phyloP scores from a whole-genome alignment of 2,888 invertebrate species.

The Oligia strigilis region DNA sequence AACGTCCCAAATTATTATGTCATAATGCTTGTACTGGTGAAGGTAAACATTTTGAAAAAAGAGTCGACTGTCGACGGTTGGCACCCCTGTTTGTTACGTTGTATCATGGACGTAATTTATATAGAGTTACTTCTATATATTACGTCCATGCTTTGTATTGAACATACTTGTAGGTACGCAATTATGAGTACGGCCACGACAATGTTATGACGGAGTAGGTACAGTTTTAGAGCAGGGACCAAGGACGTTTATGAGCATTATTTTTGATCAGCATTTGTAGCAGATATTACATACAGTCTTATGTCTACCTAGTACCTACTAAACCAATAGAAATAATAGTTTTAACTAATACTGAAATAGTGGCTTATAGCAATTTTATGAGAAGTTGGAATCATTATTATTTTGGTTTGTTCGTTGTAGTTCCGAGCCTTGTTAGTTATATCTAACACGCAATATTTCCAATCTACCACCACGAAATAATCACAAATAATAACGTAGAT shows the following conservation, averaged over 20 bases:
- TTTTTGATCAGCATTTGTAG: conserved; percentile 16
- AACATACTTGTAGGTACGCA: conserved; percentile 42
- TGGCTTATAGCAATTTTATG: neutral
- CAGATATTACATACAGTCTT: neutral
- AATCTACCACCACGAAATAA: conserved; percentile 32
- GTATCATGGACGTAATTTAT: neutral
- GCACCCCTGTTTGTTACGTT: conserved; percentile 35
- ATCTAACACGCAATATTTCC: conserved; percentile 17
- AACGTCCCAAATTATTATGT: conserved; percentile 64
- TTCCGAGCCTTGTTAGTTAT: neutral
- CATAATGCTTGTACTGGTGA: conserved; percentile 51
- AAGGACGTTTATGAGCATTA: conserved; percentile 15
- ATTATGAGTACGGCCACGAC: conserved; percentile 31
- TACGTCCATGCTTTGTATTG: neutral
- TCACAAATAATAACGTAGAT: conserved; percentile 29
- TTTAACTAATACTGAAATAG: neutral
- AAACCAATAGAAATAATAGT: neutral
- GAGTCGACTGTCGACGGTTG: conserved; percentile 29
- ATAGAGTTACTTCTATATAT: too few species aligned
- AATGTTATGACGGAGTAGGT: conserved; percentile 32
- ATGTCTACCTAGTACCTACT: neutral
- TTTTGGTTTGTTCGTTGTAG: neutral
- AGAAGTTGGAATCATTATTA: conserved; percentile 1
- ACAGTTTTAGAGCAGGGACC: conserved; percentile 21
- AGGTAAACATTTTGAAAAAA: conserved; percentile 58